phyloP scores from a whole-genome alignment of 2,113 vertebrate species.

The Spheniscus mendiculus region DNA sequence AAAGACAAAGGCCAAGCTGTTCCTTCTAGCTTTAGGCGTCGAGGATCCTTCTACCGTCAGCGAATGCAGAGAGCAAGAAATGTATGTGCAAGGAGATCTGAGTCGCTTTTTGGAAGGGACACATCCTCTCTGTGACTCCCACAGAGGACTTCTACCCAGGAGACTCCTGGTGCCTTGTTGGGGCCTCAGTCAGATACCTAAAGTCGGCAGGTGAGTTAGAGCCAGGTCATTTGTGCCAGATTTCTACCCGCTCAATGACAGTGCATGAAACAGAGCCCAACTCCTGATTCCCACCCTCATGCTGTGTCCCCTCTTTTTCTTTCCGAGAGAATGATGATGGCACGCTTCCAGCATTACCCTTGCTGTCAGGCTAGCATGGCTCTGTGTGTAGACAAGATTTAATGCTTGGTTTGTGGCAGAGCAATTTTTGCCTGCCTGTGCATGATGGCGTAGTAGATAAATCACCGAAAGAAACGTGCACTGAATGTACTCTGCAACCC shows the following conservation, averaged over 20 bases:
- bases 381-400: neutral
- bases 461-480: neutral
- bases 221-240: neutral
- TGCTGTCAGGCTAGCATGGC: neutral
- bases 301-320: neutral
- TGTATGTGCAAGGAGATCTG: neutral
- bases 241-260: neutral
- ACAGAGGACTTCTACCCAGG: neutral
- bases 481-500: neutral
- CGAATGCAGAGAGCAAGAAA: neutral
- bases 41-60: neutral
- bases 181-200: neutral
- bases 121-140: neutral
- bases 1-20: constrained; percentile 18
- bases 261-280: neutral
- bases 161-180: neutral
- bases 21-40: neutral
- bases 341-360: neutral
- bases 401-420: neutral
- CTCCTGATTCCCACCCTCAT: neutral
- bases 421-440: neutral
- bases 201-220: neutral
- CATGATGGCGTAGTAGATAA: neutral
- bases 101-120: neutral
- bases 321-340: neutral